These are phyloP conservation scores for Syrrhaptes paradoxus DNA, from an alignment of 2,113 vertebrate genomes.

Conservation along the genomic window DNA sequence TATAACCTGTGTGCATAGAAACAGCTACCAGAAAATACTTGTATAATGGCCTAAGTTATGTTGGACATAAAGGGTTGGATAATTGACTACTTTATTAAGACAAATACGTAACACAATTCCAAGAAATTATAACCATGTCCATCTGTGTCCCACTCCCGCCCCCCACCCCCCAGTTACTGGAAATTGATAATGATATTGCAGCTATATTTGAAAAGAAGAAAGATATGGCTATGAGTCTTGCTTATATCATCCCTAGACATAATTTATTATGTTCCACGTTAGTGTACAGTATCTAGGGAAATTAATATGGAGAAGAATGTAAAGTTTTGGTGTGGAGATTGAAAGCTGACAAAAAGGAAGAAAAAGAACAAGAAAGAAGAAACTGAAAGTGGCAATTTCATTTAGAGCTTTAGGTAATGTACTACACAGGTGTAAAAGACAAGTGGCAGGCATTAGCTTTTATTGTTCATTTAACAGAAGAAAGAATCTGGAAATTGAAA, in stretches of 20 bases:
- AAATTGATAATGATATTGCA: not conserved
- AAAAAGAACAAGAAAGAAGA: not conserved
- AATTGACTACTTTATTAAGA: not conserved
- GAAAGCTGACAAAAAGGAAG: not conserved
- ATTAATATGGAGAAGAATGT: not conserved
- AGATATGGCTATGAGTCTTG: not conserved
- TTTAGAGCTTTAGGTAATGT: not conserved
- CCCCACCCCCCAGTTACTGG: not conserved
- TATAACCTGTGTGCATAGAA: not conserved
- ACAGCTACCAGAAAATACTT: not conserved
- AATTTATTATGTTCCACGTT: not conserved
- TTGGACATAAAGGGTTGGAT: not conserved
- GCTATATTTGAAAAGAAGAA: not conserved
- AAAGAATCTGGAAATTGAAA: not conserved
- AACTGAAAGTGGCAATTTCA: not conserved
- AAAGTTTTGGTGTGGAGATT: not conserved
- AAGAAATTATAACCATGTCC: not conserved
- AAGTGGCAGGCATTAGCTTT: not conserved
- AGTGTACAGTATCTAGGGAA: not conserved
- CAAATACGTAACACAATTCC: not conserved
- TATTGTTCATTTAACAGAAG: conserved; percentile 9
- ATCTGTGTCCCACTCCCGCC: not conserved
- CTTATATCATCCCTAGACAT: not conserved
- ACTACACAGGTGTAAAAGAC: not conserved
- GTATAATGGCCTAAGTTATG: not conserved